Evolutionary conservation across 2,113 vertebrate genomes (phyloP).

Genomic region (Thalassarche chlororhynchos): DNA sequence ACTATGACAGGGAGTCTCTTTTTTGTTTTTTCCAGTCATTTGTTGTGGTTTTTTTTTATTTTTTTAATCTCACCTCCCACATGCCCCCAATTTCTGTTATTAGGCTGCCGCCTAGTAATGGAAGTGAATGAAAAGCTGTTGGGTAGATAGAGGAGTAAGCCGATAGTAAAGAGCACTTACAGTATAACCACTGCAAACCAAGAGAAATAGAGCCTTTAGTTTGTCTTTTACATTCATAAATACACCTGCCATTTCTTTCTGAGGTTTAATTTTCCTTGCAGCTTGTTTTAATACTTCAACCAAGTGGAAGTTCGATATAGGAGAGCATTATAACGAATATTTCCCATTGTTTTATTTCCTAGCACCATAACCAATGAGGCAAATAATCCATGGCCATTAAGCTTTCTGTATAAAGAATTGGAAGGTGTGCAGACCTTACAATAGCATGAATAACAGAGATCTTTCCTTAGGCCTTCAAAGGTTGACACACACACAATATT

Average conservation of each 20-base stretch:
- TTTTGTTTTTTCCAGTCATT: background rate
- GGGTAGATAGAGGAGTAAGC: background rate
- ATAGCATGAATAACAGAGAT: constrained; percentile 24
- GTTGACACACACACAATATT: constrained; percentile 18
- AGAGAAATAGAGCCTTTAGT: background rate
- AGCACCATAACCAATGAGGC: constrained; percentile 74
- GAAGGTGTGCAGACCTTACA: constrained; percentile 39
- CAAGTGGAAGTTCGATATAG: constrained; percentile 58
- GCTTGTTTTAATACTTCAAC: constrained; percentile 67
- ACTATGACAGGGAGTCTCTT: background rate
- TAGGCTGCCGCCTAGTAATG: background rate
- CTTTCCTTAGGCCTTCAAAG: constrained; percentile 40
- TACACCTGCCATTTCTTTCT: constrained; percentile 7
- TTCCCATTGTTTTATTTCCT: constrained; percentile 70
- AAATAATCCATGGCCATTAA: constrained; percentile 76
- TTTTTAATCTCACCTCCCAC: background rate
- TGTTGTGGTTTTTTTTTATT: background rate
- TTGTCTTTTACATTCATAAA: constrained; percentile 24
- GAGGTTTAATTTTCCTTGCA: constrained; percentile 69
- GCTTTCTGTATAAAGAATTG: constrained; percentile 69
- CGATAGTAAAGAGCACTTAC: background rate
- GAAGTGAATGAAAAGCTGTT: background rate
- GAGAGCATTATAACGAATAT: constrained; percentile 50
- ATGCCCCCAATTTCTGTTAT: background rate
- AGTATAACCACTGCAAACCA: background rate